Conservation (phyloP, 2,888 invertebrate genomes). For the Noctua fimbriata region DNA sequence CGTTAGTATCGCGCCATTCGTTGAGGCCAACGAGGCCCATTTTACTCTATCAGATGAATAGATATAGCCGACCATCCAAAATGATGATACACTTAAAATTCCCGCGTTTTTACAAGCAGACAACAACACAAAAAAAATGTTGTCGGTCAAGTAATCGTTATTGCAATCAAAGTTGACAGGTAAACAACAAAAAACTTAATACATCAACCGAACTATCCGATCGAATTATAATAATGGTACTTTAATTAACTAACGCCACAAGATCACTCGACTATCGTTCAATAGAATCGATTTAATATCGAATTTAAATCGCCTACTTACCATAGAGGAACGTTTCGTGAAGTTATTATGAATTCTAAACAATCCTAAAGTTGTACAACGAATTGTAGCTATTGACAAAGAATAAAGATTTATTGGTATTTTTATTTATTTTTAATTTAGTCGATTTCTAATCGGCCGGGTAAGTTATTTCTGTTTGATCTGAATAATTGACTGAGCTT, state of each 20-base stretch:
- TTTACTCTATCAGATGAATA: constrained; percentile 37
- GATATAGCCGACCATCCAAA: constrained; percentile 37
- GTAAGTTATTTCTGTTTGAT: constrained; percentile 60
- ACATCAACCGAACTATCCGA: constrained; percentile 63
- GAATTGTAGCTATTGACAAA: constrained; percentile 61
- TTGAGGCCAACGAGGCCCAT: constrained; percentile 26
- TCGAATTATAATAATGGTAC: constrained; percentile 70
- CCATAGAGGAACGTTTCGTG: constrained; percentile 66
- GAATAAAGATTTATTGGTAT: constrained; percentile 63
- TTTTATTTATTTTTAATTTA: constrained; percentile 62
- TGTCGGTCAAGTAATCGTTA: constrained; percentile 65
- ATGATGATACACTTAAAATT: constrained; percentile 56
- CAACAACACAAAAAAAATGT: constrained; percentile 55
- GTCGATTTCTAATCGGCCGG: constrained; percentile 59
- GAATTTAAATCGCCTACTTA: constrained; percentile 74
- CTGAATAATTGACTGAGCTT: constrained; percentile 53
- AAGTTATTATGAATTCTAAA: constrained; percentile 68
- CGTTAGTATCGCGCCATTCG: constrained; percentile 37
- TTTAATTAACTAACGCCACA: constrained; percentile 70
- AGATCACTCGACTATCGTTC: constrained; percentile 66
- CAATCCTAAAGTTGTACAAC: constrained; percentile 61
- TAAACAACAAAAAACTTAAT: constrained; percentile 67
- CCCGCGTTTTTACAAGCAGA: constrained; percentile 36
- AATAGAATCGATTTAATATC: constrained; percentile 68
- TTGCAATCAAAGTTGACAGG: constrained; percentile 69